Base-by-base conservation (phyloP, 2,797 vertebrate genomes). In the Sternarchorhynchus goeldii region DNA sequence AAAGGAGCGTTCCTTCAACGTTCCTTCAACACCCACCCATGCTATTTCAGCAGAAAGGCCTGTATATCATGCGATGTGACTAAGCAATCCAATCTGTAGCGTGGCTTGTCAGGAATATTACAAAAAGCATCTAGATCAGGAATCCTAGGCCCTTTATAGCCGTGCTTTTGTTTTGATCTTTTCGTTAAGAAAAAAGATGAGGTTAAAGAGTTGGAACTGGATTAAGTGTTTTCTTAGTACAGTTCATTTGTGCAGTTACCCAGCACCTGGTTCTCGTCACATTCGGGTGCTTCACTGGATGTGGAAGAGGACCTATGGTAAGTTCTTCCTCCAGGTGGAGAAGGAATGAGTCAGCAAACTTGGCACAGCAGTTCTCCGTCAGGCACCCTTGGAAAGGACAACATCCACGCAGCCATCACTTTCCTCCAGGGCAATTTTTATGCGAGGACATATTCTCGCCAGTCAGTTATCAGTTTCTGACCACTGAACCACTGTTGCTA, bases 241-340 rank as follows among this genome's bases (percentile, higher is more conserved):
- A 64, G 76, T 57, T 91, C 90, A 91, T 91, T 90, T 86, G 73
- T 77, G 82, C 85, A 87, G 87, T 92, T 85, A 85, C 84, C 87
- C 88, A 67, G 81, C 86, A 86, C 87, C 81, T 77, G 84, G 81
- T 58, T 85, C 83, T 86, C 82, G 83, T 85, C 81, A 59, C 1
- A 79, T 86, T 87, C 86, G 74, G 81, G 82, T 62, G 82, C 87
- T 88, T 84, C 86, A 84, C 69, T 73, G 84, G 85, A 85, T 82
- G 45, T 60, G 41, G 77, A 84, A 82, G 82, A 65, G 80, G 75
- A 82, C 88, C 84, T 87, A 88, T 86, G 87, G 87, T 83, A 86
- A 86, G 86, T 86, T 88, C 83, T 87, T 89, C 88, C 88, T 87
- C 84, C 85, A 68, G 65, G 39, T 68, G 66, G 67, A 69, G 25